Percentiles rank a stretch among this genome's conserved stretches.
Conservation (phyloP, 2,888 invertebrate species). For the Tenodera sinensis region DNA sequence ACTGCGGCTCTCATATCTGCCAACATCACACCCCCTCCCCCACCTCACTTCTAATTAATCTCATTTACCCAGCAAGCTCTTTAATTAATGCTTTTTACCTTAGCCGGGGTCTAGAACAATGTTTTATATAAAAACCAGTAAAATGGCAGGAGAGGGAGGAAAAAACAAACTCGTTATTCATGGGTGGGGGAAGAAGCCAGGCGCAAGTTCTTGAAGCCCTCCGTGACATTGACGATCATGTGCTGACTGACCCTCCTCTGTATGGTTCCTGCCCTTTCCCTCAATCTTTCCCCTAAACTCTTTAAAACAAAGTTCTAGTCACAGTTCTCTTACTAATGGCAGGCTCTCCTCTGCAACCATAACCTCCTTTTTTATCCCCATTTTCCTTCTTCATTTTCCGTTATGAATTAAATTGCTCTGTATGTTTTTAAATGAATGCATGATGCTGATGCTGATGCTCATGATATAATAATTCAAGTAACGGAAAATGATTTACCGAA, state of each 20-base stretch:
- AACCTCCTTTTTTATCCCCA: too few species aligned
- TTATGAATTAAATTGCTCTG: too few species aligned
- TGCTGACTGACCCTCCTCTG: neutral
- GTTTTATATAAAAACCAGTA: neutral
- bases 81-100: slow-evolving; percentile 34
- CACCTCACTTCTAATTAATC: slow-evolving; percentile 32
- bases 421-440: too few species aligned
- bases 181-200: slow-evolving; percentile 36
- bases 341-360: too few species aligned
- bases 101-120: slow-evolving; percentile 24
- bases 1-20: slow-evolving; percentile 30
- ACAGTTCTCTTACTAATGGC: too few species aligned
- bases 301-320: too few species aligned
- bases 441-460: too few species aligned
- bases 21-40: slow-evolving; percentile 12
- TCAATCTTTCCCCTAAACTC: neutral
- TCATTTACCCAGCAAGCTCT: slow-evolving; percentile 30
- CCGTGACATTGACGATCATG: neutral
- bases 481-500: too few species aligned
- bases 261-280: neutral
- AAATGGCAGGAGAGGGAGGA: neutral
- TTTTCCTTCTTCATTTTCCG: too few species aligned
- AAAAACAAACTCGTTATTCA: slow-evolving; percentile 29
- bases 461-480: too few species aligned
- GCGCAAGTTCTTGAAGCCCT: slow-evolving; percentile 12